Conservation (phyloP, 1,140 invertebrate genomes). For the Zaprionus gabonicus region DNA sequence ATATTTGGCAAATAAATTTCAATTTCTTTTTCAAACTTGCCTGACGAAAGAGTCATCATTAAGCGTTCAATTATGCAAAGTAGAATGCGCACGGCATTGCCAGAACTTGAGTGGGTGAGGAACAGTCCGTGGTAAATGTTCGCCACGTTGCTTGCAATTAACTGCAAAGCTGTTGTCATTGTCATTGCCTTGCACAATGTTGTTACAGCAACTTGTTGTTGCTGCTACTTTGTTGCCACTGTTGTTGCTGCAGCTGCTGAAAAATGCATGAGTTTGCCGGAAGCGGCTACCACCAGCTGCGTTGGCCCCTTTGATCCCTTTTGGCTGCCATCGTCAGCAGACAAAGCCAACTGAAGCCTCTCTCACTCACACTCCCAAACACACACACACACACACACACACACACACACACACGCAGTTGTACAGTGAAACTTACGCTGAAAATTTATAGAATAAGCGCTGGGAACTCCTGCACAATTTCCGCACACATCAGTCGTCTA, state of each 20-base stretch:
- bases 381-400: constrained; percentile 8
- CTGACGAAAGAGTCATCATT: constrained; percentile 29
- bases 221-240: constrained; percentile 35
- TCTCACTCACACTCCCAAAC: constrained; percentile 1
- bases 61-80: constrained; percentile 55
- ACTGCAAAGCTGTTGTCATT: constrained; percentile 62
- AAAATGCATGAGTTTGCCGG: constrained; percentile 71
- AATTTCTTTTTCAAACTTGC: neutral
- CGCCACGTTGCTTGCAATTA: constrained; percentile 67
- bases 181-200: constrained; percentile 56
- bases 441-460: constrained; percentile 71
- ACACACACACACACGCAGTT: constrained; percentile 1
- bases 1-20: constrained; percentile 1
- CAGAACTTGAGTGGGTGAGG: neutral
- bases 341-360: constrained; percentile 34
- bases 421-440: constrained; percentile 9
- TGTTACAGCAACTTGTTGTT: constrained; percentile 39
- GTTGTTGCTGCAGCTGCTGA: constrained; percentile 55
- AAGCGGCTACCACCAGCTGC: constrained; percentile 65
- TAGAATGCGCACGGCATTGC: constrained; percentile 27
- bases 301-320: constrained; percentile 48
- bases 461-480: constrained; percentile 59
- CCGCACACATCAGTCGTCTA: constrained; percentile 61
- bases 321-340: constrained; percentile 48
- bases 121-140: constrained; percentile 25